Evolutionary conservation across 2,888 invertebrate species (phyloP), one percentile per base, ranked within the genome.

Genomic region (Pardosa pseudoannulata): DNA sequence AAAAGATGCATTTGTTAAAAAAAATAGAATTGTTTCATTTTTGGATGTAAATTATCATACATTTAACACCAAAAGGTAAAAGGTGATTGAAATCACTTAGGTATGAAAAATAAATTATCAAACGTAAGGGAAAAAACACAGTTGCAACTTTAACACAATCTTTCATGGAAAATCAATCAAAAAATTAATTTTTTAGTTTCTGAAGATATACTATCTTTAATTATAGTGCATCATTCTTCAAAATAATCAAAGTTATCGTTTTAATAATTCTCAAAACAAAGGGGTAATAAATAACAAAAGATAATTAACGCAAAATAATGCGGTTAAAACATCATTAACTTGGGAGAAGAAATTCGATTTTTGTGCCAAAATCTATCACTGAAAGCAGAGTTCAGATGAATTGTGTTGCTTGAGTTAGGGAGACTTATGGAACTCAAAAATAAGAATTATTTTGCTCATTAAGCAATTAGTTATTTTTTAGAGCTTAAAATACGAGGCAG

Each of bases 241-340:
- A 71, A 81, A 74, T 67, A 70, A 75, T 75, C 56, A 75, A 71
- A 50, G 75, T 75, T 71, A 71, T 82, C 82, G 62, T 82, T 82
- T 79, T 56, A 56, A 64, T 71, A 82, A 82, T 68, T 82, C 75
- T 70, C 32, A 64, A 68, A 73, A 56, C 56, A 36, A 56, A 56
- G 70, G 71, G 56, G 75, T 76, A 64, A 82, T 76, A 62, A 75
- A 76, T 82, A 82, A 82, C 36, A 62, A 27, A 74, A 56, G 68
- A 81, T 70, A 75, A 81, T 81, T 73, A 80, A 80, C 39, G 80
- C 67, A 46, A 68, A 80, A 74, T 80, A 80, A 80, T 80, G 65
- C 67, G 73, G 73, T 80, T 73, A 73, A 79, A 79, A 79, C 72
- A 72, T 72, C 79, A 79, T 79, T 79, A 79, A 72, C 72, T 79